Evolutionary conservation across 2,888 invertebrate genomes (phyloP), one percentile per base, ranked within the genome.

Genomic region (Trichogramma evanescens): DNA sequence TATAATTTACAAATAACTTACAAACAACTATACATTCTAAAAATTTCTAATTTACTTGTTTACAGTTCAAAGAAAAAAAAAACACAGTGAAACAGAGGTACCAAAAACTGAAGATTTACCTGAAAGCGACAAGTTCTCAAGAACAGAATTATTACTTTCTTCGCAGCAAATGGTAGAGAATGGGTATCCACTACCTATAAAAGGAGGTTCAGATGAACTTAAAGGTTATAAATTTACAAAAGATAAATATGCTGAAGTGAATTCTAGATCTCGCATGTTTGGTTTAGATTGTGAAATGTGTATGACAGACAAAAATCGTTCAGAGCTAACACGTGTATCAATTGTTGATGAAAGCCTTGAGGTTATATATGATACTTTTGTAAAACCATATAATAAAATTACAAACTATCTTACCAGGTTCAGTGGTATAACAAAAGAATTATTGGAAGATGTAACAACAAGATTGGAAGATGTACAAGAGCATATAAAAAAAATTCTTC

Each of bases 201-300:
- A 82, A 72, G 82, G 78, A 13, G 71, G 73, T 75, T 75, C 80
- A 43, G 81, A 83, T 66, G 13, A 13, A 13, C 13, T 13, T 1
- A 13, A 13, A 13, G 13, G 13, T 13, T 95, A 89, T 80, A 81
- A 86, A 4, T 82, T 88, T 72, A 89, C 92, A 5, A 91, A 65
- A 78, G 85, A 88, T 66, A 76, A 80, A 49, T 95, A 95, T 75
- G 77, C 80, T 53, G 85, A 88, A 60, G 94, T 93, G 0, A 89
- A 86, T 7, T 79, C 85, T 4, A 79, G 78, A n/a, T 95, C 95
- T 59, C 94, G 94, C 6, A 86, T 97, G 86, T 94, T 87, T 81
- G 93, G 89, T 49, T 69, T 97, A 4, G 97, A 97, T 82, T 96
- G 96, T 83, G 97, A 97, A 83, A 91, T 93, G 93, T 93, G 93